A percentile compares a stretch with the other conserved stretches of the same genome.
These are phyloP conservation scores for Pasiphila rectangulata DNA, from an alignment of 2,888 invertebrate species.

Conservation along the genomic window DNA sequence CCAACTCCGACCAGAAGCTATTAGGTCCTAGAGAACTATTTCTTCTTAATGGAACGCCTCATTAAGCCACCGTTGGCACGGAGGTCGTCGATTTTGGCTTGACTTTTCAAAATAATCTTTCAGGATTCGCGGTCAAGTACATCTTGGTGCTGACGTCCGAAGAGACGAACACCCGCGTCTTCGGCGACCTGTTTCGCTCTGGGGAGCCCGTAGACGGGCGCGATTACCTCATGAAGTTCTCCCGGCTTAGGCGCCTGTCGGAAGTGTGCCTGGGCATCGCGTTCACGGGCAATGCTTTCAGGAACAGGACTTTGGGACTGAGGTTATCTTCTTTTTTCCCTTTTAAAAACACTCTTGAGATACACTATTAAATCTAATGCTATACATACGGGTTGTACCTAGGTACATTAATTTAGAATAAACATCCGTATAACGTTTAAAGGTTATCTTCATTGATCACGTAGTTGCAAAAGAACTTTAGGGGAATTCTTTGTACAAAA, in stretches of 20 bases:
- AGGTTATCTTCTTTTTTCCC: conserved; percentile 51
- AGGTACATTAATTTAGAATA: too few relatives aligned
- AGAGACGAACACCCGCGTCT: conserved; percentile 63
- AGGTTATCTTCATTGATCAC: too few relatives aligned
- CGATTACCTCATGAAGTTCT: conserved; percentile 64
- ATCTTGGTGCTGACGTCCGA: conserved; percentile 67
- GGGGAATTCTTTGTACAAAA: too few relatives aligned
- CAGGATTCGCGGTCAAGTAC: conserved; percentile 76
- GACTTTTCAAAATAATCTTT: background rate
- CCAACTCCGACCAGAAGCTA: too few relatives aligned
- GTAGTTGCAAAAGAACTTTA: too few relatives aligned
- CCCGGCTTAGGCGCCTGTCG: conserved; percentile 63
- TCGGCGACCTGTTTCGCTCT: conserved; percentile 51
- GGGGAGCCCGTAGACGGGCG: conserved; percentile 56
- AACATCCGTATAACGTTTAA: too few relatives aligned
- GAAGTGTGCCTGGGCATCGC: conserved; percentile 77
- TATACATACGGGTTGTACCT: too few relatives aligned
- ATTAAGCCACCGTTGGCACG: too few relatives aligned
- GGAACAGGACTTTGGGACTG: conserved; percentile 67
- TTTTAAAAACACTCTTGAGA: background rate
- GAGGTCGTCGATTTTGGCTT: too few relatives aligned
- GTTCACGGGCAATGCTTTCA: conserved; percentile 76
- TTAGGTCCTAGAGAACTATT: too few relatives aligned
- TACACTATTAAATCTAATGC: too few relatives aligned
- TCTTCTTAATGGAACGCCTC: too few relatives aligned